These are phyloP conservation scores for Acanthochromis polyacanthus DNA, from an alignment of 2,113 vertebrate genomes.

Conservation along the genomic window DNA sequence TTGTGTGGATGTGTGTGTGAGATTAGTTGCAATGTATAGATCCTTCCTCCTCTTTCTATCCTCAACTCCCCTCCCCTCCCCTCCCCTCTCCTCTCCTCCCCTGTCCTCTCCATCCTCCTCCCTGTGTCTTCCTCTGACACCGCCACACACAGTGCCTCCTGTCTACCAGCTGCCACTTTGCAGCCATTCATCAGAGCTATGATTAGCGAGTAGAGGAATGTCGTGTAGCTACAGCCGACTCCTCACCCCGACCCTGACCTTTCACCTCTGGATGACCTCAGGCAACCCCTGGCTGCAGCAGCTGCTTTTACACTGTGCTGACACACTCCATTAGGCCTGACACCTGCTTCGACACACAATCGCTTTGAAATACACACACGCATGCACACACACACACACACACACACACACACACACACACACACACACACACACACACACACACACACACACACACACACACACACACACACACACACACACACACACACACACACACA, in stretches of 20 bases:
- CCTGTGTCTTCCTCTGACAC: constrained; percentile 46
- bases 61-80: neutral
- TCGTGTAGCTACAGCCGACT: constrained; percentile 71
- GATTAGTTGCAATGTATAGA: constrained; percentile 52
- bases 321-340: constrained; percentile 73
- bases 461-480: neutral
- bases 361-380: constrained; percentile 19
- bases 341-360: constrained; percentile 70
- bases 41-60: neutral
- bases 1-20: constrained; percentile 45
- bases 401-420: neutral
- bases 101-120: constrained; percentile 34
- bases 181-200: constrained; percentile 75
- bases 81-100: constrained; percentile 4
- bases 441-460: neutral
- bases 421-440: constrained; percentile 8
- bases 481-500: constrained; percentile 8
- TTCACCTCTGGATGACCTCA: constrained; percentile 56
- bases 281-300: constrained; percentile 45
- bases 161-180: constrained; percentile 75
- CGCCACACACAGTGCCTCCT: constrained; percentile 52
- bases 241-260: constrained; percentile 71
- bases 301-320: constrained; percentile 72
- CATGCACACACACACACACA: neutral
- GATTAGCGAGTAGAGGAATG: constrained; percentile 79